Percentiles rank a stretch among this genome's conserved stretches.
Evolutionary conservation across 2,888 invertebrate genomes (phyloP).

Genomic region (Drosophila lacicola): DNA sequence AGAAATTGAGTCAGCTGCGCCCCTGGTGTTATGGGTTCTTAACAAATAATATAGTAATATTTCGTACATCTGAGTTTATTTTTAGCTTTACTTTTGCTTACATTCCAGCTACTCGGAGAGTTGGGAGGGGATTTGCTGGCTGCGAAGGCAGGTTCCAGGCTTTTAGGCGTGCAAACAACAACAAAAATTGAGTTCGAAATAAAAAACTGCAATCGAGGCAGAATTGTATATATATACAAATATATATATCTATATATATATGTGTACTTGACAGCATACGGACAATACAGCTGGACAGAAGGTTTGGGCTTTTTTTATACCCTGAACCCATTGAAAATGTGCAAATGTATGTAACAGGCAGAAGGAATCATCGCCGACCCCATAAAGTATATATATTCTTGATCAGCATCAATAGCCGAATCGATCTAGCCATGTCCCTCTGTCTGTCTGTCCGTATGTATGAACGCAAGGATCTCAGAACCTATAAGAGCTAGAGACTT

Average conservation of each 20-base stretch:
- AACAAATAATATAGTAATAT: conserved; percentile 5
- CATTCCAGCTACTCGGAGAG: conserved; percentile 37
- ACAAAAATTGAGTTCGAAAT: conserved; percentile 46
- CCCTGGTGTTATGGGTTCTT: conserved; percentile 1
- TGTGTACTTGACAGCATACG: conserved; percentile 12
- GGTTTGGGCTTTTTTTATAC: conserved; percentile 18
- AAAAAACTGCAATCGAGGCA: conserved; percentile 61
- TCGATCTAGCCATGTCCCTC: too few species aligned
- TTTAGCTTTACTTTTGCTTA: conserved; percentile 63
- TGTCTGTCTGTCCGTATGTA: too few species aligned
- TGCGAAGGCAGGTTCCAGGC: conserved; percentile 24
- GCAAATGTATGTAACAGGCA: too few species aligned
- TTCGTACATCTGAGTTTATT: conserved; percentile 54
- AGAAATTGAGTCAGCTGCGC: conserved; percentile 53
- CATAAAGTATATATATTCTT: too few species aligned
- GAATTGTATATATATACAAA: conserved; percentile 32
- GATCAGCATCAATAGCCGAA: too few species aligned
- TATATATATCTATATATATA: conserved; percentile 1
- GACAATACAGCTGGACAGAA: conserved; percentile 25
- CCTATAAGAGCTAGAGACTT: too few species aligned
- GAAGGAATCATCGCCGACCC: too few species aligned
- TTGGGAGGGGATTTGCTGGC: background rate
- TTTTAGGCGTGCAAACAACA: conserved; percentile 41
- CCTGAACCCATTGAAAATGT: too few species aligned
- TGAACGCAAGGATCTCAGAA: too few species aligned